Base-by-base conservation (phyloP, 2,888 invertebrate species). In the Epinotia nisella region DNA sequence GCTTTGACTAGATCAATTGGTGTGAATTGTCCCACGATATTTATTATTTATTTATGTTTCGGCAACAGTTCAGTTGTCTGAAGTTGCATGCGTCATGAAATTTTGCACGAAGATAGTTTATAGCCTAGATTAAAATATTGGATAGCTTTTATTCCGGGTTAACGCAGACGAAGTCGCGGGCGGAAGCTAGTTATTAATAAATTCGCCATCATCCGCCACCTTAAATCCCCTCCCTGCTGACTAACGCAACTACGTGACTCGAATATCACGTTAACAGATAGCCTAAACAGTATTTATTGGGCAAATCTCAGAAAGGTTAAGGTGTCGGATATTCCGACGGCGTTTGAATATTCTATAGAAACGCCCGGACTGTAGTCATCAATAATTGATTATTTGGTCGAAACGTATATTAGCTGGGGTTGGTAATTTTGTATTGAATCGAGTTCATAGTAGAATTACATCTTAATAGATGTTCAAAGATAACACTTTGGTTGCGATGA, bases 261-360 rank as follows among this genome's bases (percentile, higher is more conserved):
- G 77, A 74, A 75, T 77, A 55, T 19, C 58, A n/a, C 61, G 62
- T 21, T 69, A 77, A 59, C 71, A 53, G 72, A 71, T 76, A 74
- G 70, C 73, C 75, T 76, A 76, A 77, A 70, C 74, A 75, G 71
- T 77, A 77, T 76, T 76, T 76, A 77, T 77, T 73, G 72, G 76
- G 59, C 49, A 69, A 73, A 73, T 73, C 73, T 68, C 64, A 13
- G 73, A 62, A 61, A 67, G 68, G 72, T 72, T 69, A 59, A 69
- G 73, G 73, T 64, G 68, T 59, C 35, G 51, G 68, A 49, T 70
- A 70, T 70, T 71, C 45, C 55, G 59, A 21, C 60, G 45, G 51
- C 53, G 66, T 60, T 49, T 67, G 71, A 71, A 71, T 67, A 72
- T 67, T 67, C 72, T 61, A 67, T 35, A 7, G 71, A 70, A 61